A percentile compares a stretch with the other conserved stretches of the same genome.
Evolutionary conservation across 2,113 vertebrate genomes (phyloP).

Genomic region (Argyrosomus japonicus): DNA sequence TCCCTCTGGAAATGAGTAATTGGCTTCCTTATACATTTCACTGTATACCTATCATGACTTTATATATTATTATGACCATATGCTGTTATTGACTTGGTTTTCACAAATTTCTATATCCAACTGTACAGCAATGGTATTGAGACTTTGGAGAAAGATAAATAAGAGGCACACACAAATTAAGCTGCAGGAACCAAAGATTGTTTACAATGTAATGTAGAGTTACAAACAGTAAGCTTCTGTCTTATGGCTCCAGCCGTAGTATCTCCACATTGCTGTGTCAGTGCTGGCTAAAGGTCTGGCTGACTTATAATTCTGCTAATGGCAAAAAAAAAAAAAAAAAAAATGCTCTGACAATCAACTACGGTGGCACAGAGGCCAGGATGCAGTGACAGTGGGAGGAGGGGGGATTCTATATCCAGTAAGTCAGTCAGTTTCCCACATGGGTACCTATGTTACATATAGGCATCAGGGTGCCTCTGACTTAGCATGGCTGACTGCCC

Average conservation of each 20-base stretch:
- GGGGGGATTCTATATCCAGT: too few relatives aligned
- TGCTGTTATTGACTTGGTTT: slow-evolving; percentile 19
- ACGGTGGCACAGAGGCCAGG: too few relatives aligned
- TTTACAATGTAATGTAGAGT: slow-evolving; percentile 6
- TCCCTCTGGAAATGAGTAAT: slow-evolving; percentile 37
- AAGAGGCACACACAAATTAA: slow-evolving; percentile 17
- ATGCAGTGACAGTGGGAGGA: too few relatives aligned
- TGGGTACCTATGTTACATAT: neutral
- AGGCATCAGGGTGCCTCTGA: neutral
- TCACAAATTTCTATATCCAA: neutral
- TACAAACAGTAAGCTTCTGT: slow-evolving; percentile 21
- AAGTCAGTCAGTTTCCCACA: neutral
- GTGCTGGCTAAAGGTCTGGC: too few relatives aligned
- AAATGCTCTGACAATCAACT: too few relatives aligned
- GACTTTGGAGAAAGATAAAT: neutral
- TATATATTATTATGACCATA: slow-evolving; percentile 18
- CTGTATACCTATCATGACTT: slow-evolving; percentile 5
- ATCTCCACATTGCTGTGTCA: too few relatives aligned
- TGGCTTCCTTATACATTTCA: slow-evolving; percentile 31
- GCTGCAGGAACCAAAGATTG: neutral
- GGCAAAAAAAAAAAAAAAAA: too few relatives aligned
- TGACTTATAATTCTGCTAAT: too few relatives aligned
- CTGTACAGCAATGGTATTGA: neutral
- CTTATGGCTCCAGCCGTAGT: neutral
- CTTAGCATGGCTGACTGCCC: neutral